A percentile compares a stretch with the other conserved stretches of the same genome.
These are phyloP conservation scores for Paratrypauchen microcephalus DNA, from an alignment of 2,797 vertebrate species.

Conservation along the genomic window DNA sequence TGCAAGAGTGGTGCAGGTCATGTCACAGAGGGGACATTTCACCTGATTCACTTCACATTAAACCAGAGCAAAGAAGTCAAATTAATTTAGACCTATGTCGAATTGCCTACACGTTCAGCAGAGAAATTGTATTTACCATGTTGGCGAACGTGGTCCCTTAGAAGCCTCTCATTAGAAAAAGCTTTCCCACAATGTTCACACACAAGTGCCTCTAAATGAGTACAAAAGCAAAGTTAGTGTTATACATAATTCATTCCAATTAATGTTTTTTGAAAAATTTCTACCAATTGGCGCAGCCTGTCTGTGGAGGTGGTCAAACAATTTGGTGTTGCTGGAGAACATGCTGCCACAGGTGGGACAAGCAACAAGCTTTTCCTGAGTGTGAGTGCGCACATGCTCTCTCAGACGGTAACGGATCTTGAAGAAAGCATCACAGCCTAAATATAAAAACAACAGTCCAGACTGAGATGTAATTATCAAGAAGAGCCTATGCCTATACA, in stretches of 20 bases:
- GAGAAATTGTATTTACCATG: constrained; percentile 53
- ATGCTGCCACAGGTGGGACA: constrained; percentile 79
- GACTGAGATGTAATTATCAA: neutral
- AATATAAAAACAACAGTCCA: neutral
- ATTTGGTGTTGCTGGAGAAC: constrained; percentile 80
- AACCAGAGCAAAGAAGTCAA: neutral
- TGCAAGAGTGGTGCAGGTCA: constrained; percentile 74
- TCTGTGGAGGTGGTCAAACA: constrained; percentile 78
- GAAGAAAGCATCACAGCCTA: constrained; percentile 74
- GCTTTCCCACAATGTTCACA: constrained; percentile 78
- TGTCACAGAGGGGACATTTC: constrained; percentile 74
- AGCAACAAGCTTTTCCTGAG: constrained; percentile 73
- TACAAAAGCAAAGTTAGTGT: neutral
- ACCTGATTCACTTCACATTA: constrained; percentile 66
- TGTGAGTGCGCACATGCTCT: constrained; percentile 76
- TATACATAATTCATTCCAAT: neutral
- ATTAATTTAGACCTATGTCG: neutral
- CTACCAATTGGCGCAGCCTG: constrained; percentile 76
- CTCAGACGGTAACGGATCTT: constrained; percentile 76
- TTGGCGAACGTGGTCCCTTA: constrained; percentile 74
- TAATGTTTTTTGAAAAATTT: neutral
- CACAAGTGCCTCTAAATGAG: constrained; percentile 72
- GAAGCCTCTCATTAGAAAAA: constrained; percentile 79
- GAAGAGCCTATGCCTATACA: neutral
- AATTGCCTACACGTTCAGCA: neutral